A percentile compares a stretch with the other conserved stretches of the same genome.
These are phyloP conservation scores for Tenthredo mesomela DNA, from an alignment of 2,888 invertebrate species.

Conservation along the genomic window DNA sequence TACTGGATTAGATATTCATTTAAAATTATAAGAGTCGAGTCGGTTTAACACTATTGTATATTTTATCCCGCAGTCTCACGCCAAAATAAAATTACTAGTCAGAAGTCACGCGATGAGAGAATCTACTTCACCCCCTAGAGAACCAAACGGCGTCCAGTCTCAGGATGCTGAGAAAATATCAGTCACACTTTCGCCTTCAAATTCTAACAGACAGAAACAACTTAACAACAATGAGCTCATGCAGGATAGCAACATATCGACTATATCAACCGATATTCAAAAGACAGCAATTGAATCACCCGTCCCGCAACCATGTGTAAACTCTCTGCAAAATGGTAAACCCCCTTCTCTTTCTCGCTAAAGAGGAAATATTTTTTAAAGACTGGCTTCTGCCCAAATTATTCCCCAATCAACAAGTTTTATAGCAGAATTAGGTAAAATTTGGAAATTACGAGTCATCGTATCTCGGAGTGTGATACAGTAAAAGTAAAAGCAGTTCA, in stretches of 20 bases:
- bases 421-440: no score
- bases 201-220: slow-evolving; percentile 57
- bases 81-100: slow-evolving; percentile 91
- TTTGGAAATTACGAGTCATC: no score
- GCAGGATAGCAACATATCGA: slow-evolving; percentile 72
- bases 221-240: slow-evolving; percentile 75
- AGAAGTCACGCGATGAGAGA: slow-evolving; percentile 95
- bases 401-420: no score
- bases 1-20: neutral
- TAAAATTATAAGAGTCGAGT: neutral
- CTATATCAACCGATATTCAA: slow-evolving; percentile 66
- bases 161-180: slow-evolving; percentile 66
- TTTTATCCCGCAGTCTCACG: slow-evolving; percentile 80
- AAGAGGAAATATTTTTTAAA: neutral
- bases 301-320: slow-evolving; percentile 74
- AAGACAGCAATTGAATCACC: slow-evolving; percentile 73
- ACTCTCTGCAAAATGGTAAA: slow-evolving; percentile 71
- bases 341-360: neutral
- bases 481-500: no score
- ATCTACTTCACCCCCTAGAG: slow-evolving; percentile 83
- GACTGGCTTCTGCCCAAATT: no score
- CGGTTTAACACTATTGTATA: neutral
- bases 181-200: slow-evolving; percentile 53
- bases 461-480: no score
- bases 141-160: slow-evolving; percentile 73